phyloP scores from a whole-genome alignment of 1,140 invertebrate genomes.

The Melitaea cinxia region DNA sequence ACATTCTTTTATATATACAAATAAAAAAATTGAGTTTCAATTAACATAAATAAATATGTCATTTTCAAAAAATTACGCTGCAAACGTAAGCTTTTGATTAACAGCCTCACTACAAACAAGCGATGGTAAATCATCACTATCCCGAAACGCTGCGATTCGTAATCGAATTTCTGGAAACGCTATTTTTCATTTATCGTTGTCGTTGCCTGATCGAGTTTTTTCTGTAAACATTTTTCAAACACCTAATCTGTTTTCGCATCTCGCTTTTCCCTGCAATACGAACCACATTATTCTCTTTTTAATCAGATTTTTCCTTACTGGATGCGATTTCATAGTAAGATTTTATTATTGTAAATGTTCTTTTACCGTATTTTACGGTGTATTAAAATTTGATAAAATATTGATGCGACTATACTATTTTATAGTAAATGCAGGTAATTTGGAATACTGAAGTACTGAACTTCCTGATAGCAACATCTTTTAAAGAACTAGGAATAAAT shows the following conservation, averaged over 20 bases:
- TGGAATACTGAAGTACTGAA: too few relatives aligned
- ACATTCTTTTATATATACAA: too few relatives aligned
- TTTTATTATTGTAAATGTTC: background rate
- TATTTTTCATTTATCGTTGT: conserved; percentile 14
- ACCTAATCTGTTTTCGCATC: conserved; percentile 17
- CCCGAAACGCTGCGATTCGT: conserved; percentile 2
- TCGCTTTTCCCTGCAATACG: conserved; percentile 7
- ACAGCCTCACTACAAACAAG: background rate
- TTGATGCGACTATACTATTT: too few relatives aligned
- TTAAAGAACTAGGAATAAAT: too few relatives aligned
- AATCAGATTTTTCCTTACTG: background rate
- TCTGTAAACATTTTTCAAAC: conserved; percentile 16
- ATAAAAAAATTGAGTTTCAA: too few relatives aligned
- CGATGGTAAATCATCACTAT: conserved; percentile 9
- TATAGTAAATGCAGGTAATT: too few relatives aligned
- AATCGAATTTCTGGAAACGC: conserved; percentile 10
- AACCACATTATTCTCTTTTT: conserved; percentile 12
- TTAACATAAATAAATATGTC: background rate
- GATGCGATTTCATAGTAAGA: background rate
- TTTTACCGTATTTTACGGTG: background rate
- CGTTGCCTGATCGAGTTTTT: conserved; percentile 8
- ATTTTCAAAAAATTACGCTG: background rate
- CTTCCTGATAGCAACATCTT: too few relatives aligned
- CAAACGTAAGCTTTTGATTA: background rate
- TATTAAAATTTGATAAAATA: too few relatives aligned